Evolutionary conservation across 2,888 invertebrate species (phyloP), one percentile per base, ranked within the genome.

Genomic region (Meta bourneti): DNA sequence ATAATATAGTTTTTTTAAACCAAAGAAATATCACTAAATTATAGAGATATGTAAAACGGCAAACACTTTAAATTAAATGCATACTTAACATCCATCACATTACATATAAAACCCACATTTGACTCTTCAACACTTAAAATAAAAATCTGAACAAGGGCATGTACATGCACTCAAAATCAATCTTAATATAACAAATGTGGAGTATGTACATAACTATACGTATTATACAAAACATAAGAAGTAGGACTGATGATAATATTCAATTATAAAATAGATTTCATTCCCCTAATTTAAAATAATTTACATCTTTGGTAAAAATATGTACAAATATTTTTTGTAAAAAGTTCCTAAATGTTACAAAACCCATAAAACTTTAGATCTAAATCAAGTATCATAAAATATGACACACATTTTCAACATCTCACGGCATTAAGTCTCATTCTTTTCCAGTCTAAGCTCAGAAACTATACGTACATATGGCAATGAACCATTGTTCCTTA

Each of bases 241-340:
- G 80, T 16, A 51, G 52, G 51, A 81, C 61, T 80, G 74, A 13
- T 49, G 88, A 81, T 49, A 80, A 87, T 81, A 80, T 69, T 54
- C 69, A 88, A 88, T 81, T 72, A 80, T 88, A 88, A 88, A 88
- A 88, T 88, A 88, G 80, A 74, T 74, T 81, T 80, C 48, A 75
- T n/a, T 61, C 54, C 80, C 71, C 75, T 81, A 81, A 81, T 88
- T 88, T 61, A 49, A 51, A 52, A 61, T 34, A 75, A 75, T 81
- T 88, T 75, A 81, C 72, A 81, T 88, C 88, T 88, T 88, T 88
- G 88, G 88, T 88, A 88, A 88, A 70, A 70, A 81, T 88, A 88
- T 88, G 71, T 88, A 88, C 88, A 88, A 81, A 61, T 74, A 74
- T 20, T 88, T 61, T 61, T 80, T 88, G 81, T 81, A 81, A 75